A percentile compares a stretch with the other conserved stretches of the same genome.
Evolutionary conservation across 2,888 invertebrate genomes (phyloP).

Genomic region (Drosophila seclusa): DNA sequence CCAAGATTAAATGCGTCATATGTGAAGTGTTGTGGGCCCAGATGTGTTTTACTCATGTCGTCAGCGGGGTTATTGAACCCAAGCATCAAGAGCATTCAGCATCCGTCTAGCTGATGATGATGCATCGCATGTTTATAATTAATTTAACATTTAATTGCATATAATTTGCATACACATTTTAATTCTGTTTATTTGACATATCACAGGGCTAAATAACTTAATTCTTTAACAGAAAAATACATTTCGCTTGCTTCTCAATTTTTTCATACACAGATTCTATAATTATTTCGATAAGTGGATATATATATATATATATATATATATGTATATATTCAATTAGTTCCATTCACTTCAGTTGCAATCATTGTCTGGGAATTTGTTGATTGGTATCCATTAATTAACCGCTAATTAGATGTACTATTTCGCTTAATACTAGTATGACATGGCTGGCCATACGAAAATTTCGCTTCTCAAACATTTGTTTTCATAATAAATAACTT

Average conservation of each 20-base stretch:
- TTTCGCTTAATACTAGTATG: slow-evolving; percentile 67
- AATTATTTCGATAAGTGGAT: slow-evolving; percentile 9
- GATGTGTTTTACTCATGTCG: slow-evolving; percentile 7
- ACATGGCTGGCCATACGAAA: slow-evolving; percentile 34
- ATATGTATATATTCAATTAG: slow-evolving; percentile 14
- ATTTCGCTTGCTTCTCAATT: slow-evolving; percentile 44
- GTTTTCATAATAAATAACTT: slow-evolving; percentile 69
- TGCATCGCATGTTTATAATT: slow-evolving; percentile 1
- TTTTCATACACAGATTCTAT: slow-evolving; percentile 19
- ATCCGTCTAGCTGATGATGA: slow-evolving; percentile 10
- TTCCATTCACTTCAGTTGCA: slow-evolving; percentile 45
- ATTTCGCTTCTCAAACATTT: slow-evolving; percentile 53
- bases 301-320: slow-evolving; percentile 7
- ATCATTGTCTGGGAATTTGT: slow-evolving; percentile 40
- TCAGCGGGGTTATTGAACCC: slow-evolving; percentile 37
- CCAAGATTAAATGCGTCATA: slow-evolving; percentile 19
- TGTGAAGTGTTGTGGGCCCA: slow-evolving; percentile 10
- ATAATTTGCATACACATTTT: slow-evolving; percentile 36
- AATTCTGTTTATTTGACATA: slow-evolving; percentile 80
- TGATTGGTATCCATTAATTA: slow-evolving; percentile 47
- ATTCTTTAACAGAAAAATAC: slow-evolving; percentile 71
- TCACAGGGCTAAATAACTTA: slow-evolving; percentile 83
- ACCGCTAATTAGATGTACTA: slow-evolving; percentile 48
- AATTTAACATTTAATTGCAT: not conserved
- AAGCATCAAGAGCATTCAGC: not conserved